These are phyloP conservation scores for Malachius bipustulatus DNA, from an alignment of 2,888 invertebrate species.

Conservation along the genomic window DNA sequence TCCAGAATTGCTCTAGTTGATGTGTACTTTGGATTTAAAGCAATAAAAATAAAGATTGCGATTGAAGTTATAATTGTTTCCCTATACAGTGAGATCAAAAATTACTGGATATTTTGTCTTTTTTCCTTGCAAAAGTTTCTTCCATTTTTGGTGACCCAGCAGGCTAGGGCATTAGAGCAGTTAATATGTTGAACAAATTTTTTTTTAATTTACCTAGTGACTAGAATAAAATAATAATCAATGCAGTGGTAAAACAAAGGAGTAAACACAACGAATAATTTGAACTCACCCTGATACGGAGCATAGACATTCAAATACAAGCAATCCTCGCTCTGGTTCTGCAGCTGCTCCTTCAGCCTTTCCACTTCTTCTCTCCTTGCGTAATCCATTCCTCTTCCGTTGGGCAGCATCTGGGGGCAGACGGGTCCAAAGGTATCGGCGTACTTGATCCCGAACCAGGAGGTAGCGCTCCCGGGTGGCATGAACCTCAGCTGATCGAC, in stretches of 20 bases:
- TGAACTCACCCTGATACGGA: conserved; percentile 64
- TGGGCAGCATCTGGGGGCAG: conserved; percentile 74
- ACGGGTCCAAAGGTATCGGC: conserved; percentile 66
- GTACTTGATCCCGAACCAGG: conserved; percentile 62
- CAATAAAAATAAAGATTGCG: no score
- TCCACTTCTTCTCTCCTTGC: conserved; percentile 61
- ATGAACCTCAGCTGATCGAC: conserved; percentile 49
- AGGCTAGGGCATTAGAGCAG: no score
- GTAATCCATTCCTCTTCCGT: conserved; percentile 49
- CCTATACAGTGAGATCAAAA: no score
- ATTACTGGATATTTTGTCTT: no score
- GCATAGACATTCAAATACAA: conserved; percentile 86
- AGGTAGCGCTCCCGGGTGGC: conserved; percentile 58
- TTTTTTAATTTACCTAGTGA: no score
- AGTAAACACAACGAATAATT: not conserved
- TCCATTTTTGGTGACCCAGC: no score
- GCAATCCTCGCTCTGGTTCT: conserved; percentile 73
- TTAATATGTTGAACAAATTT: no score
- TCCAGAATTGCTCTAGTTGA: no score
- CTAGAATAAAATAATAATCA: no score
- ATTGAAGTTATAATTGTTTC: no score
- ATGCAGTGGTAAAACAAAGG: not conserved
- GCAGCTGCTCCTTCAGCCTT: conserved; percentile 57
- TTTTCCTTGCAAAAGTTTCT: no score
- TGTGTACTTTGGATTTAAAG: no score